A percentile compares a stretch with the other conserved stretches of the same genome.
Conservation (phyloP, 2,888 invertebrate genomes). For the Dasysyrphus albostriatus region DNA sequence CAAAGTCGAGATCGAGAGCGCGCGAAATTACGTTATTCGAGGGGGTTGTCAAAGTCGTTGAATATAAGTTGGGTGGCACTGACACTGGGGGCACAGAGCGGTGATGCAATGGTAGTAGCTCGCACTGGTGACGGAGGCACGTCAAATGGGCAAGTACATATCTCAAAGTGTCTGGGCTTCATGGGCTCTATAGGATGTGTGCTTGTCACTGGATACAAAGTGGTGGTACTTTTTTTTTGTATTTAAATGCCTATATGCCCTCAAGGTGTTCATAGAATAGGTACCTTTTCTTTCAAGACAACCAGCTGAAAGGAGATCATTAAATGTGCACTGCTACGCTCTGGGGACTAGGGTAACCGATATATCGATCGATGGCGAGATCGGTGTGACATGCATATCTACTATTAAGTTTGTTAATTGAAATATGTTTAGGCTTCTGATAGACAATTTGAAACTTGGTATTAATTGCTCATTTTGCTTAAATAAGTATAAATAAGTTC, state of each 20-base stretch:
- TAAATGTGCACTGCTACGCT: constrained; percentile 14
- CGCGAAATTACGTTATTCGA: constrained; percentile 44
- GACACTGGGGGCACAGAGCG: constrained; percentile 27
- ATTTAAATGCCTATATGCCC: constrained; percentile 20
- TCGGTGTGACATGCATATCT: constrained; percentile 29
- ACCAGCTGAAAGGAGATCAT: constrained; percentile 50
- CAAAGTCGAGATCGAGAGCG: constrained; percentile 45
- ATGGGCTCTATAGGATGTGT: constrained; percentile 33
- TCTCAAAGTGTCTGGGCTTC: constrained; percentile 40
- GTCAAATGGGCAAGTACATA: constrained; percentile 67
- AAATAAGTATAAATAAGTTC: neutral
- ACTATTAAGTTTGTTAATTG: constrained; percentile 36
- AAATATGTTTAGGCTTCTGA: constrained; percentile 33
- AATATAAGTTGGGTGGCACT: constrained; percentile 48
- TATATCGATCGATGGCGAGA: neutral
- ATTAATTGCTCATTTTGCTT: neutral
- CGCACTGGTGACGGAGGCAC: constrained; percentile 56
- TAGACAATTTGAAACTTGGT: neutral
- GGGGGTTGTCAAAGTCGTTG: constrained; percentile 68
- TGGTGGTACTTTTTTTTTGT: constrained; percentile 16
- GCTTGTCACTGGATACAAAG: constrained; percentile 9
- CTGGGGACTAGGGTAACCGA: constrained; percentile 19
- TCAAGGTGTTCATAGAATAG: constrained; percentile 59
- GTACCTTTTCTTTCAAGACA: constrained; percentile 48
- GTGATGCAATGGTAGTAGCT: constrained; percentile 1